These are phyloP conservation scores for Tetranychus piercei DNA, from an alignment of 2,888 invertebrate genomes.

Conservation along the genomic window DNA sequence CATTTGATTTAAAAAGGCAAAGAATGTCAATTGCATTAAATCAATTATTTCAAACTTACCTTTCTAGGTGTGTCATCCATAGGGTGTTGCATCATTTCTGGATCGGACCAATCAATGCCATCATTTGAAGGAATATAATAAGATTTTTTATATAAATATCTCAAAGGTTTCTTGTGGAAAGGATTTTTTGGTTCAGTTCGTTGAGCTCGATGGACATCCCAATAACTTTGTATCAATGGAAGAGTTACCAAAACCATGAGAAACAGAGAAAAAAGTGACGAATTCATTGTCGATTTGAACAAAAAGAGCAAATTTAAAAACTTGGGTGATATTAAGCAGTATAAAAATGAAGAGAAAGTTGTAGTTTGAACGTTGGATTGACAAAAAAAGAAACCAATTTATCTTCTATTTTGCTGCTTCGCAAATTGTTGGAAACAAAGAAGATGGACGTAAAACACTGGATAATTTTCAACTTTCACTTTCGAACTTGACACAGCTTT, in stretches of 20 bases:
- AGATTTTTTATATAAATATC: not conserved
- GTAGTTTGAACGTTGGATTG: not conserved
- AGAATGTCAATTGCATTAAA: not conserved
- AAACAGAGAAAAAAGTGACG: not conserved
- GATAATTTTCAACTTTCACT: too few species aligned
- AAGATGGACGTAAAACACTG: too few species aligned
- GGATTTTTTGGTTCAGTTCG: constrained; percentile 7
- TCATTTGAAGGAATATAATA: constrained; percentile 6
- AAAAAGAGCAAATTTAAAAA: not conserved
- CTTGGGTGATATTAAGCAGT: not conserved
- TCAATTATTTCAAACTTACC: constrained; percentile 6
- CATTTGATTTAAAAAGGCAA: not conserved
- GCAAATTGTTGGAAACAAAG: too few species aligned
- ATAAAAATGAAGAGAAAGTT: not conserved
- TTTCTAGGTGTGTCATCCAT: constrained; percentile 22
- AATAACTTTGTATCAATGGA: not conserved
- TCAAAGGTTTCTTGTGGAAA: constrained; percentile 3
- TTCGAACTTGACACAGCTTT: too few species aligned
- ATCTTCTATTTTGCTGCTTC: too few species aligned
- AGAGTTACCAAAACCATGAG: not conserved
- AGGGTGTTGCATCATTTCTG: constrained; percentile 23
- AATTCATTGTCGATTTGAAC: not conserved
- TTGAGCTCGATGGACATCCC: constrained; percentile 9
- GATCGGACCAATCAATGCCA: constrained; percentile 19
- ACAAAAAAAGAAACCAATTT: too few species aligned